These are phyloP conservation scores for Cephalophus harveyi DNA, from an alignment of 2,113 vertebrate genomes.

Conservation along the genomic window DNA sequence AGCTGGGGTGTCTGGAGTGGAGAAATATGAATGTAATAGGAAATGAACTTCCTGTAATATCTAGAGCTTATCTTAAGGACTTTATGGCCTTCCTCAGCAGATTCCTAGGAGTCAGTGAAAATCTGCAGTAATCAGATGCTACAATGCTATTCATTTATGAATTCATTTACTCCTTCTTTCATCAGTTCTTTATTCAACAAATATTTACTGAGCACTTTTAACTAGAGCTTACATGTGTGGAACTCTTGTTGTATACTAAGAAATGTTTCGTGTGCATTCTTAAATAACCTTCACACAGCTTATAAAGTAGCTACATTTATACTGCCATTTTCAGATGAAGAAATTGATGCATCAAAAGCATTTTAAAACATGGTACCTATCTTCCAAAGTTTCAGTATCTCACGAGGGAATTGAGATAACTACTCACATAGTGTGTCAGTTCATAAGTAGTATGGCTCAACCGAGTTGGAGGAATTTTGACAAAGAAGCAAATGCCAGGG, in stretches of 20 bases:
- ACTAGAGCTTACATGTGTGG: not conserved
- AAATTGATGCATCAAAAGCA: not conserved
- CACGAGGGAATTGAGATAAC: not conserved
- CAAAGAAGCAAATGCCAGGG: not conserved
- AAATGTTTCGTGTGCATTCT: not conserved
- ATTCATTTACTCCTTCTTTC: not conserved
- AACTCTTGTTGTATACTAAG: not conserved
- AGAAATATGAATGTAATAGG: not conserved
- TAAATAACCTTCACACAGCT: not conserved
- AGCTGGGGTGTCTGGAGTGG: not conserved
- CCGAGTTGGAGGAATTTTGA: not conserved
- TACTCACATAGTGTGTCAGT: not conserved
- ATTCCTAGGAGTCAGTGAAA: not conserved
- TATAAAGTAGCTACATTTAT: not conserved
- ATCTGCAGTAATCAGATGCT: not conserved
- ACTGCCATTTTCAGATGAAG: not conserved
- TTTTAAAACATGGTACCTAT: not conserved
- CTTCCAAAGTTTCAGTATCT: not conserved
- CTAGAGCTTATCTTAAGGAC: not conserved
- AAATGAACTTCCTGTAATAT: not conserved
- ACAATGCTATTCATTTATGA: not conserved
- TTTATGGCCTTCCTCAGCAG: not conserved
- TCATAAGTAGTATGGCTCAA: not conserved
- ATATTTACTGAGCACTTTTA: not conserved
- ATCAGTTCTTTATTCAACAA: not conserved